Conservation (phyloP, 2,797 vertebrate genomes). For the Sciurus vulgaris region DNA sequence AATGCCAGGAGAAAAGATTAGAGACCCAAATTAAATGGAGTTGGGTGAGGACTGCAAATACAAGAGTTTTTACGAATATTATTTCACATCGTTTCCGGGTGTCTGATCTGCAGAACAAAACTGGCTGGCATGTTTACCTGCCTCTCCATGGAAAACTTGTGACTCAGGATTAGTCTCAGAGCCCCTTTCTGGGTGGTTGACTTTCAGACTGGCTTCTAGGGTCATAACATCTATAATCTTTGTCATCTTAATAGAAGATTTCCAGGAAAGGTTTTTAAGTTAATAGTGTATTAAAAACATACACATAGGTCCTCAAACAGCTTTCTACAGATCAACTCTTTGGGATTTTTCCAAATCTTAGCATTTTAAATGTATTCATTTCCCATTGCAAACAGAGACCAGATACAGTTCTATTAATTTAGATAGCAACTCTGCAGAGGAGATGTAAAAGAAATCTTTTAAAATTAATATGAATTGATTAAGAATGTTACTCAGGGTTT, state of each 20-base stretch:
- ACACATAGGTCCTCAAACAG: neutral
- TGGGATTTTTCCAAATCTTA: constrained; percentile 30
- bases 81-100: neutral
- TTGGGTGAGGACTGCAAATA: neutral
- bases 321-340: neutral
- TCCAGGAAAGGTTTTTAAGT: constrained; percentile 53
- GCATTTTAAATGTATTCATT: constrained; percentile 17
- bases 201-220: neutral
- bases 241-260: constrained; percentile 34
- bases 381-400: constrained; percentile 52
- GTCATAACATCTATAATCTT: constrained; percentile 24
- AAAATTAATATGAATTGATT: constrained; percentile 33
- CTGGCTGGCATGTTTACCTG: neutral
- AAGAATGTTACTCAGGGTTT: neutral
- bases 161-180: neutral
- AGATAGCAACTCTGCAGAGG: neutral
- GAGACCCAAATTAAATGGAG: neutral
- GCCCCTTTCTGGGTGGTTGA: neutral
- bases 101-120: neutral
- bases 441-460: neutral
- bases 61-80: neutral
- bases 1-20: neutral
- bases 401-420: constrained; percentile 11
- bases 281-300: constrained; percentile 49
- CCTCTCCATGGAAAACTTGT: neutral